Conservation (phyloP, 2,888 invertebrate species). For the Venusia cambrica region DNA sequence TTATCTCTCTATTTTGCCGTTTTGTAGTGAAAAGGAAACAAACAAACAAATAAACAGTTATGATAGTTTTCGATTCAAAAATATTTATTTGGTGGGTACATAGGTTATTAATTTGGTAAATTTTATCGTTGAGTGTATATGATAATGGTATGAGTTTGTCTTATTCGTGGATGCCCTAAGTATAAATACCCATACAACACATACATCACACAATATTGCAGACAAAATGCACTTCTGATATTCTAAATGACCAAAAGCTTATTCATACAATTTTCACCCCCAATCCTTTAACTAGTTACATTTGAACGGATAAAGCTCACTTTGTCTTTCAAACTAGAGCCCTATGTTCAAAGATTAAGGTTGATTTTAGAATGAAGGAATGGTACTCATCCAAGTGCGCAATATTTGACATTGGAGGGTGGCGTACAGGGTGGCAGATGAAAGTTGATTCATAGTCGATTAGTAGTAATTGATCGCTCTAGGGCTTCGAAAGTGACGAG, state of each 20-base stretch:
- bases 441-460: conserved; percentile 60
- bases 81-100: too few relatives aligned
- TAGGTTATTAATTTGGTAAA: too few relatives aligned
- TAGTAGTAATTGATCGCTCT: conserved; percentile 62
- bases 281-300: conserved; percentile 17
- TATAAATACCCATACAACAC: too few relatives aligned
- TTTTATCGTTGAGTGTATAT: too few relatives aligned
- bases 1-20: too few relatives aligned
- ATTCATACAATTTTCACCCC: conserved; percentile 18
- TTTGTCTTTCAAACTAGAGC: conserved; percentile 1
- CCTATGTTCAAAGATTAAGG: conserved; percentile 4
- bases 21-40: too few relatives aligned
- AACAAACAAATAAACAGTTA: too few relatives aligned
- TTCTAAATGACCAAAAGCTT: conserved; percentile 7
- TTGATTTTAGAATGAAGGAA: conserved; percentile 18
- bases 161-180: too few relatives aligned
- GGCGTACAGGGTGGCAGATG: conserved; percentile 47
- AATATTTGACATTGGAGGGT: conserved; percentile 48
- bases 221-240: too few relatives aligned
- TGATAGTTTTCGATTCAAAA: too few relatives aligned
- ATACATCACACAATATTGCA: too few relatives aligned
- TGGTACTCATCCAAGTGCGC: conserved; percentile 37
- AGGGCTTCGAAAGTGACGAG: conserved; percentile 39
- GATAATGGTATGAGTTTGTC: too few relatives aligned
- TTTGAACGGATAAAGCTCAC: conserved; percentile 4